Evolutionary conservation across 2,888 invertebrate genomes (phyloP), one percentile per base, ranked within the genome.

Genomic region (Patella depressa): DNA sequence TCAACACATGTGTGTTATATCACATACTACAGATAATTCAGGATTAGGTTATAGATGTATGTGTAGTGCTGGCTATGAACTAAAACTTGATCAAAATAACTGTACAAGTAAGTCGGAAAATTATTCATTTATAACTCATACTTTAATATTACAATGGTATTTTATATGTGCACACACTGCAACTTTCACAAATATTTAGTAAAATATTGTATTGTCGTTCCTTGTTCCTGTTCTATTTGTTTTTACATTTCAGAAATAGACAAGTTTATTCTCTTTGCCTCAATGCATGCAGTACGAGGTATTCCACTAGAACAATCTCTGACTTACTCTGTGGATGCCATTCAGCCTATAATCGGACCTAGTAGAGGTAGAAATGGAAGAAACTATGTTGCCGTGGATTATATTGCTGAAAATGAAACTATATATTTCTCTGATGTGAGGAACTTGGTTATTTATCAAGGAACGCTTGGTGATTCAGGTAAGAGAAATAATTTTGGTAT

Each of bases 351-450:
- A 0, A 97, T 97, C 0, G 87, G 85, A 70, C 79, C 82, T 71
- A 84, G 82, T 45, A 83, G 83, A 65, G 90, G 90, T 17, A 97
- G 98, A 0, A 93, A 96, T 76, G 93, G 97, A 55, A 98, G 98
- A 0, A 94, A 98, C 85, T 98, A 98, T 90, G 98, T 98, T 0
- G 98, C 98, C 0, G 92, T 98, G 59, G 99, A 99, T 90, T 98
- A 97, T 89, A 98, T 98, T 91, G 95, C 97, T 0, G 89, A 88
- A 74, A 96, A 96, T 85, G 95, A 96, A 87, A 96, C 96, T 87
- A 97, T 99, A 83, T 99, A 98, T 92, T 99, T 98, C 92, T 98
- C 98, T 0, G 99, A 99, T 90, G 98, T 99, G 0, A 93, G 98
- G 84, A 91, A 91, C 81, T 88, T 91, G 81, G 90, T 91, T 54